Evolutionary conservation across 2,888 invertebrate species (phyloP), one percentile per base, ranked within the genome.

Genomic region (Nysson spinosus): DNA sequence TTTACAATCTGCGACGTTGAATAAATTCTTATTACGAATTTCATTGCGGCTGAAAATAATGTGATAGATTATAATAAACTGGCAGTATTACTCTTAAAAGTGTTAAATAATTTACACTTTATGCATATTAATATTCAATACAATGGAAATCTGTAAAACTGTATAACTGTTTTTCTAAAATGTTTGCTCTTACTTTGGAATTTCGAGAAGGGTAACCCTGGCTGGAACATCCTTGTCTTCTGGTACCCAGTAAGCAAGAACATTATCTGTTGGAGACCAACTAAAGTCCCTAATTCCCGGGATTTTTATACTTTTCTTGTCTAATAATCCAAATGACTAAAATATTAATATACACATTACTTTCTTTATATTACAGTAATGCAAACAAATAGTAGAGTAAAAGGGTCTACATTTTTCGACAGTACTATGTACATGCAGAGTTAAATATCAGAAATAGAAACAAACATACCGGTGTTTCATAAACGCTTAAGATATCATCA

Each of bases 191-290:
- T 79, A 89, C 89, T 94, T 95, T 2, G 98, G 98, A 66, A 99
- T 92, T 87, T 97, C 96, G 46, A 98, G 90, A 0, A 99, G 90
- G 0, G 96, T 96, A 0, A 99, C 98, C 80, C 97, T 91, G 0
- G 98, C 98, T 6, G 99, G 98, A 0, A 97, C 97, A 84, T 97
- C 96, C 83, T 98, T 97, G 83, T 96, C 94, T 88, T 99, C 99
- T 0, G 98, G 97, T 2, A 98, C 97, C 98, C 99, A 99, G 87
- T 98, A 99, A 0, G 98, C 98, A 40, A 99, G 91, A 26, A 95
- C 91, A 84, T 98, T 98, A 85, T 98, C 97, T 0, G 97, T 95
- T 0, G 99, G 99, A 0, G 98, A 99, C 99, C 99, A 99, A 76
- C 95, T 94, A 88, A 99, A 99, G 83, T 98, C 97, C 72, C 96